Evolutionary conservation across 2,888 invertebrate species (phyloP).

Genomic region (Polydrusus tereticollis): DNA sequence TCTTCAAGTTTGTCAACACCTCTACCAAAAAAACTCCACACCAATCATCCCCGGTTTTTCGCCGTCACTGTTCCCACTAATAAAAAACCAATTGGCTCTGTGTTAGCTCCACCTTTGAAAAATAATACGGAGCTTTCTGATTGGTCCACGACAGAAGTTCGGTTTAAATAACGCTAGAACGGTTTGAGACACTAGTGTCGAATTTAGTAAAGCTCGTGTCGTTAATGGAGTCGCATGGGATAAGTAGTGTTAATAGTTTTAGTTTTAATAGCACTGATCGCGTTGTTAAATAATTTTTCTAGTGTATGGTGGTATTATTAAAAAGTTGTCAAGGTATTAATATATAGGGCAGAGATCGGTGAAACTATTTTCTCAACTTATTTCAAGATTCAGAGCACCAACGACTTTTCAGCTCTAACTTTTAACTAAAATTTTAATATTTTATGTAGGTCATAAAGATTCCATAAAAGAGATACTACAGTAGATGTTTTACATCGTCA

Average conservation of each 20-base stretch:
- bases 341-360: too few relatives aligned
- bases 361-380: too few relatives aligned
- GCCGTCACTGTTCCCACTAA: constrained; percentile 2
- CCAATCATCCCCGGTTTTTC: neutral
- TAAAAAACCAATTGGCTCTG: constrained; percentile 13
- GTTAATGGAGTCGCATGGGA: neutral
- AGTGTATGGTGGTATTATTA: neutral
- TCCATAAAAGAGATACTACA: too few relatives aligned
- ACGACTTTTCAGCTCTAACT: too few relatives aligned
- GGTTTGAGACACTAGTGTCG: constrained; percentile 17
- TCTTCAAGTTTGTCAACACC: neutral
- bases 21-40: neutral
- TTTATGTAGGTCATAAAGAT: too few relatives aligned
- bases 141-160: constrained; percentile 54
- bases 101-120: constrained; percentile 44
- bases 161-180: neutral
- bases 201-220: constrained; percentile 29
- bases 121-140: constrained; percentile 37
- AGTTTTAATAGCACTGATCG: neutral
- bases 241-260: neutral
- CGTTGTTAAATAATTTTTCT: neutral
- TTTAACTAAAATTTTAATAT: too few relatives aligned
- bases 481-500: too few relatives aligned
- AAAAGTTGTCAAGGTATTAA: neutral
- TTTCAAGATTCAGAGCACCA: too few relatives aligned